Percentiles rank a stretch among this genome's conserved stretches.
Evolutionary conservation across 2,888 invertebrate species (phyloP).

Genomic region (Pheosia tremula): DNA sequence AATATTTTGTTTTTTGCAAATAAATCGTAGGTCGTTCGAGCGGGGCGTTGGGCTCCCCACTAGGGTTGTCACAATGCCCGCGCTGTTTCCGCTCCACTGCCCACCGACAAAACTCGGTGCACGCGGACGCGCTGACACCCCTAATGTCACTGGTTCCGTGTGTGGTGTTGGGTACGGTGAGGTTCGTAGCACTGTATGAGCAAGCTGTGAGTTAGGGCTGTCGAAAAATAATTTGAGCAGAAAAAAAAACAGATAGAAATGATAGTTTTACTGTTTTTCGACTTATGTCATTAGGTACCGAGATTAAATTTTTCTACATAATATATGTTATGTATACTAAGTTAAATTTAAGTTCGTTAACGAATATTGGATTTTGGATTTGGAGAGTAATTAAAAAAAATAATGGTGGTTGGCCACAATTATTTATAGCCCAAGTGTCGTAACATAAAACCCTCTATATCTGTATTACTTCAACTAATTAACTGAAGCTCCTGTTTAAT

Average conservation of each 20-base stretch:
- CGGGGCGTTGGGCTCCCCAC: slow-evolving; percentile 53
- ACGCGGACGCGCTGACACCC: slow-evolving; percentile 64
- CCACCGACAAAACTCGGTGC: slow-evolving; percentile 64
- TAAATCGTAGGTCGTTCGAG: slow-evolving; percentile 41
- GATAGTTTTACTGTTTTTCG: no score
- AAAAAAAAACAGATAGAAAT: not conserved
- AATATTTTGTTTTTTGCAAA: slow-evolving; percentile 39
- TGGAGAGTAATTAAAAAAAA: no score
- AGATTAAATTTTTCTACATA: no score
- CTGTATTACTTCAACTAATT: no score
- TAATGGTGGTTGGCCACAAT: no score
- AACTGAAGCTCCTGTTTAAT: no score
- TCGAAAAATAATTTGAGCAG: not conserved
- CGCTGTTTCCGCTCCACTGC: slow-evolving; percentile 67
- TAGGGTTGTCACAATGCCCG: slow-evolving; percentile 71
- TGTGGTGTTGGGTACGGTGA: slow-evolving; percentile 47
- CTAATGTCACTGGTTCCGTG: slow-evolving; percentile 61
- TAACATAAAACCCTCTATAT: no score
- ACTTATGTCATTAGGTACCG: no score
- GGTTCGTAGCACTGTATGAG: slow-evolving; percentile 44
- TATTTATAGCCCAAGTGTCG: no score
- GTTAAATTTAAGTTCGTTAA: no score
- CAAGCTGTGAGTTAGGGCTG: slow-evolving; percentile 44
- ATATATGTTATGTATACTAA: no score
- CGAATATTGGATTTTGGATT: no score